Base-by-base conservation (phyloP, 2,113 vertebrate species). In the Phaetusa simplex region DNA sequence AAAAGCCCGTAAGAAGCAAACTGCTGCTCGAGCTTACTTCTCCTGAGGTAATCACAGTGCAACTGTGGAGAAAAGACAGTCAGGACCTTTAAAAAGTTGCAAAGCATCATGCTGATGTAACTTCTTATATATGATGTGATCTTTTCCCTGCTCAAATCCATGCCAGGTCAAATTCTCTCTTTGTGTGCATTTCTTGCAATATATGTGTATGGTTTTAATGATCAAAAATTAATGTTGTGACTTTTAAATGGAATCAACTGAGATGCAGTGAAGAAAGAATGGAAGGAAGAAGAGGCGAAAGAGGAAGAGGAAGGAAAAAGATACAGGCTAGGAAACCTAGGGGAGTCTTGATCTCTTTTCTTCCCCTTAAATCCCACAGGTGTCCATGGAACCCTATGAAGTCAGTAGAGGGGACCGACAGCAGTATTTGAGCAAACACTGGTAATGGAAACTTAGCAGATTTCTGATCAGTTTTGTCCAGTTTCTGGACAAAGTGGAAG, bases 21-120 rank as follows among this genome's bases (percentile, higher is more conserved):
- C 14, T 34, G 14, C 36, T 55, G 14, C 23, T 66, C 2, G 1
- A 59, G 32, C 4, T 74, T 70, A 20, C 16, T 77, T 12, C 0
- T 52, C 42, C 32, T 38, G n/a, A 40, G 13, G 21, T 26, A 16
- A 26, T 21, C 29, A 23, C 26, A 59, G 6, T 0, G 0, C 6
- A 30, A 0, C 5, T 14, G 24, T 23, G 42, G 20, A 72, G 23
- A 43, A 62, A 40, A 70, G 14, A 9, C 15, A 42, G 12, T 53
- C 36, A 73, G 43, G 29, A 36, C 9, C 8, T 9, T 40, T 32
- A 16, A 7, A 62, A 64, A 43, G 5, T 1, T 4, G 4, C 43
- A 62, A 21, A 76, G 3, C 29, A 61, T 27, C 50, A 19, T 13
- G 17, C 5, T 55, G 14, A 8, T 15, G 9, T 12, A 40, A 24